These are phyloP conservation scores for Indri indri DNA, from an alignment of 2,113 vertebrate species.

Conservation along the genomic window DNA sequence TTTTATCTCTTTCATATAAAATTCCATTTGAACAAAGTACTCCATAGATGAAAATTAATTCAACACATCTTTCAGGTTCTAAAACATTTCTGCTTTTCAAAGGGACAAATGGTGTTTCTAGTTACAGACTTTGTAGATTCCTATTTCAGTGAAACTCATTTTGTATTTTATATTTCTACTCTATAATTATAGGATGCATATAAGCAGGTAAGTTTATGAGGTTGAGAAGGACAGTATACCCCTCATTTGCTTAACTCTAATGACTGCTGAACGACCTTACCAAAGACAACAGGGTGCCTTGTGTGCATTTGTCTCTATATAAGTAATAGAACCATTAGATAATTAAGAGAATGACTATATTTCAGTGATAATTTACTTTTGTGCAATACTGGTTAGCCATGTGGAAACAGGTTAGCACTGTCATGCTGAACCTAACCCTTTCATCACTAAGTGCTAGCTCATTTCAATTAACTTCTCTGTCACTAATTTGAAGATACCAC, in stretches of 20 bases:
- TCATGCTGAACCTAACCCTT: background rate
- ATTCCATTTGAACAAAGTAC: background rate
- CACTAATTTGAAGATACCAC: background rate
- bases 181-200: background rate
- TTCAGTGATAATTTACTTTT: constrained; percentile 19
- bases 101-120: background rate
- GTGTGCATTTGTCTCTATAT: background rate
- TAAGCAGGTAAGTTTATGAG: background rate
- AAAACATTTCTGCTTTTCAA: background rate
- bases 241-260: background rate
- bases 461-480: constrained; percentile 25
- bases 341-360: background rate
- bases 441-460: background rate
- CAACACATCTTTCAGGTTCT: background rate
- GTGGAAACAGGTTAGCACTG: constrained; percentile 26
- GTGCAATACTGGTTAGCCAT: background rate
- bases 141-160: background rate
- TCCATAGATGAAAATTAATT: background rate
- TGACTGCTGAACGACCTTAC: background rate
- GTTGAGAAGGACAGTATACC: background rate
- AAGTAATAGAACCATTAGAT: constrained; percentile 38
- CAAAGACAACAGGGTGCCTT: background rate
- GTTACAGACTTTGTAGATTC: background rate
- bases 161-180: constrained; percentile 15
- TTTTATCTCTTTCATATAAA: constrained; percentile 12